Percentiles rank a stretch among this genome's conserved stretches.
Evolutionary conservation across 2,113 vertebrate species (phyloP).

Genomic region (Odontesthes bonariensis): DNA sequence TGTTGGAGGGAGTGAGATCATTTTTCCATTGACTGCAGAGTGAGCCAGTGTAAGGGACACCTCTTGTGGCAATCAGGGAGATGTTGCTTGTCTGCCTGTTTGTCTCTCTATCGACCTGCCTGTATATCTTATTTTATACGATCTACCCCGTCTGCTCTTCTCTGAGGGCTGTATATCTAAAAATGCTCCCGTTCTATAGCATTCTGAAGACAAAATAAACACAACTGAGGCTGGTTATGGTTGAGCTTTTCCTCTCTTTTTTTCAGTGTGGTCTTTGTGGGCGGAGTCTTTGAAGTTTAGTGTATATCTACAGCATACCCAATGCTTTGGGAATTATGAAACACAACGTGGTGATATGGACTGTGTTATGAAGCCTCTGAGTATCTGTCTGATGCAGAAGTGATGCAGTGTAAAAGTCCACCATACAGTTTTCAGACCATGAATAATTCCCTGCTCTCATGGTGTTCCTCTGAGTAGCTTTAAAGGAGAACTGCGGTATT

Average conservation of each 20-base stretch:
- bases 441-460: no score
- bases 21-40: constrained; percentile 80
- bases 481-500: no score
- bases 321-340: no score
- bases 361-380: no score
- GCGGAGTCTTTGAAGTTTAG: neutral
- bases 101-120: constrained; percentile 22
- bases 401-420: no score
- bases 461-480: no score
- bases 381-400: no score
- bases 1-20: constrained; percentile 81
- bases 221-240: neutral
- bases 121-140: constrained; percentile 26
- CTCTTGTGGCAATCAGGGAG: constrained; percentile 73
- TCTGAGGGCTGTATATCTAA: neutral
- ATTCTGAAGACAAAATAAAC: neutral
- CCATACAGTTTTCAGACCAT: no score
- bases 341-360: no score
- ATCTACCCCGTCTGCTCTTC: constrained; percentile 1
- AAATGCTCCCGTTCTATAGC: neutral
- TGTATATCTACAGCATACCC: no score
- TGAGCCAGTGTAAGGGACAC: constrained; percentile 80
- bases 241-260: neutral
- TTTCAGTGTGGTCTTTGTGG: neutral
- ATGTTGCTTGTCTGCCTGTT: constrained; percentile 44